Conservation (phyloP, 1,140 invertebrate species). For the Diploscapter pachys region DNA sequence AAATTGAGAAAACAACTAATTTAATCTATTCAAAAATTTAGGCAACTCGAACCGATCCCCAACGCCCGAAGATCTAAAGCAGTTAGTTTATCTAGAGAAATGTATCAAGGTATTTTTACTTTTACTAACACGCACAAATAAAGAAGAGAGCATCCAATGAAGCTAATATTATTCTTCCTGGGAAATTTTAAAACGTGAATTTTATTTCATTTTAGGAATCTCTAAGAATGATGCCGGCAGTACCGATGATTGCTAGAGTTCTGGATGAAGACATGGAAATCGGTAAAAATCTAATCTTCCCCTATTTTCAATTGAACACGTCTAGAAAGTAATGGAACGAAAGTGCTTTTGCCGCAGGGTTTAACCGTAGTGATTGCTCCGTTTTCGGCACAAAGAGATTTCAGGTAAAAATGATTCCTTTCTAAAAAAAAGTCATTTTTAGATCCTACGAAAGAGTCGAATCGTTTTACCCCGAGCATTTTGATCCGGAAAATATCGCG, state of each 20-base stretch:
- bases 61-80: conserved; percentile 74
- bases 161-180: not conserved
- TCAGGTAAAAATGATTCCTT: not conserved
- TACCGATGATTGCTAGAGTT: conserved; percentile 72
- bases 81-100: conserved; percentile 76
- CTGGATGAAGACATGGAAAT: conserved; percentile 69
- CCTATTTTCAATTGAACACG: not conserved
- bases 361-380: conserved; percentile 19
- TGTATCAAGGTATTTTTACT: not conserved
- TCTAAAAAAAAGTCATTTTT: conserved; percentile 6
- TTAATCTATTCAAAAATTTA: not conserved
- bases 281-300: conserved; percentile 4
- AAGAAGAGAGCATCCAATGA: not conserved
- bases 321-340: not conserved
- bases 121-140: not conserved
- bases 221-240: conserved; percentile 66
- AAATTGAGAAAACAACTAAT: not conserved
- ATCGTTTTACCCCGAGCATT: conserved; percentile 27
- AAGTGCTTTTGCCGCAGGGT: not conserved
- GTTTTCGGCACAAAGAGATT: conserved; percentile 22
- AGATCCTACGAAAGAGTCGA: conserved; percentile 10
- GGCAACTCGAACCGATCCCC: conserved; percentile 70
- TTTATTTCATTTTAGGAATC: conserved; percentile 67
- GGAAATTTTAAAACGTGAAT: not conserved
- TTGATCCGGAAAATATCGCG: conserved; percentile 26